phyloP scores from a whole-genome alignment of 2,797 vertebrate genomes.

The Momotus momota region DNA sequence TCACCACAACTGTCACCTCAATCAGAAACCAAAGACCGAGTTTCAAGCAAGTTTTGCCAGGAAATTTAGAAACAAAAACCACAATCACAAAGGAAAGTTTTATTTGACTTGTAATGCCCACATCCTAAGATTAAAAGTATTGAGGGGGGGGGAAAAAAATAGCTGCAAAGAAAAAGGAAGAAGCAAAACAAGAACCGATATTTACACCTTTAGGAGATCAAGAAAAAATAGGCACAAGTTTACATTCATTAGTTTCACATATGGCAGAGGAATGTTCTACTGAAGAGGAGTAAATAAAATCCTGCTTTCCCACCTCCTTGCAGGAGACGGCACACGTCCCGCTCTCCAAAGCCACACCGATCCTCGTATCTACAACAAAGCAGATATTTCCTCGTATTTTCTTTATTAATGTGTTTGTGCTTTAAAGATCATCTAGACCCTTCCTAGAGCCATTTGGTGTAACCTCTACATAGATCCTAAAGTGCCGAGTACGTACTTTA shows the following conservation, averaged over 20 bases:
- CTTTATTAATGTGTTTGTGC: constrained; percentile 17
- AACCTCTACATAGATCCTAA: not conserved
- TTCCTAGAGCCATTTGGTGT: not conserved
- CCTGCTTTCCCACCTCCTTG: not conserved
- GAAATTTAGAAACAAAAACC: not conserved
- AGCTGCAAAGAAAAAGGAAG: constrained; percentile 34
- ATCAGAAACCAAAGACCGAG: not conserved
- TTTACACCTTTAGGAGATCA: constrained; percentile 14
- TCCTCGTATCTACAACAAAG: not conserved
- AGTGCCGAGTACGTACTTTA: not conserved
- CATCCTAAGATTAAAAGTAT: constrained; percentile 50
- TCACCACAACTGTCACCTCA: not conserved
- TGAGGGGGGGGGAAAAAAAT: not conserved
- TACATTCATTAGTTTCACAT: constrained; percentile 70
- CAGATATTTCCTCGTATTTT: not conserved
- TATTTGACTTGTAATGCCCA: constrained; percentile 72
- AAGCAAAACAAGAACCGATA: constrained; percentile 42
- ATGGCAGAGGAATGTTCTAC: constrained; percentile 65
- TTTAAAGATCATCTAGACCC: constrained; percentile 15
- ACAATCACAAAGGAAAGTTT: constrained; percentile 48
- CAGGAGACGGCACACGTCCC: not conserved
- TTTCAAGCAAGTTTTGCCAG: not conserved
- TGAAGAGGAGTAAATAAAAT: constrained; percentile 5
- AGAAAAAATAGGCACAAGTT: constrained; percentile 50
- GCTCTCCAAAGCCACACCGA: constrained; percentile 47